Evolutionary conservation across 2,113 vertebrate species (phyloP), one percentile per base, ranked within the genome.

Genomic region (Hymenochirus boettgeri): DNA sequence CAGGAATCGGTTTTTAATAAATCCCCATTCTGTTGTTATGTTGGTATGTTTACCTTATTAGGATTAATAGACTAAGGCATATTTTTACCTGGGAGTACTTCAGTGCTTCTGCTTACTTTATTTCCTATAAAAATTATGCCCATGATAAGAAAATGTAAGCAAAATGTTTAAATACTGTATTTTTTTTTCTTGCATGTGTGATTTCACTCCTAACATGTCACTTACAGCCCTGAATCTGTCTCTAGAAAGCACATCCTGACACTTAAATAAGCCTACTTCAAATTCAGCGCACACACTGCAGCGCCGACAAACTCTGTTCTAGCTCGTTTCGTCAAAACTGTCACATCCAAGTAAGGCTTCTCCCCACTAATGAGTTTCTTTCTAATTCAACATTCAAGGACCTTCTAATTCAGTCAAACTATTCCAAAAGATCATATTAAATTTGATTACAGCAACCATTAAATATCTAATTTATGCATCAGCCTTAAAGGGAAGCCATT

Each of bases 321-420:
- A 65, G 71, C 59, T 81, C 70, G 51, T 69, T 76, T 63, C 71
- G 56, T 70, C 59, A 73, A 71, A 54, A 35, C 69, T 70, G 52
- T 47, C 74, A 72, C 73, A 75, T 79, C 59, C 72, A 70, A 48
- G 78, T 54, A 76, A 52, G 74, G 70, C 65, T 72, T 77, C 72
- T 70, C 73, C 65, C 51, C 39, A 3, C 70, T 84, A 81, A 74
- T 55, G 70, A 72, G 58, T 54, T 19, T 71, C 55, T 65, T 26
- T 42, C 39, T 19, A 74, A 72, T 58, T 6, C 2, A 76, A 72
- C 64, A 73, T 69, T 61, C 50, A 60, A 74, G 50, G 17, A 25
- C n/a, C n/a, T 69, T 62, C 64, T 72, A 67, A 62, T 61, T 63
- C 42, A 65, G 46, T 1, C 45, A 19, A 21, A 50, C 22, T 74